Conservation (phyloP, 2,888 invertebrate genomes). For the Himalopsyche tibetana region DNA sequence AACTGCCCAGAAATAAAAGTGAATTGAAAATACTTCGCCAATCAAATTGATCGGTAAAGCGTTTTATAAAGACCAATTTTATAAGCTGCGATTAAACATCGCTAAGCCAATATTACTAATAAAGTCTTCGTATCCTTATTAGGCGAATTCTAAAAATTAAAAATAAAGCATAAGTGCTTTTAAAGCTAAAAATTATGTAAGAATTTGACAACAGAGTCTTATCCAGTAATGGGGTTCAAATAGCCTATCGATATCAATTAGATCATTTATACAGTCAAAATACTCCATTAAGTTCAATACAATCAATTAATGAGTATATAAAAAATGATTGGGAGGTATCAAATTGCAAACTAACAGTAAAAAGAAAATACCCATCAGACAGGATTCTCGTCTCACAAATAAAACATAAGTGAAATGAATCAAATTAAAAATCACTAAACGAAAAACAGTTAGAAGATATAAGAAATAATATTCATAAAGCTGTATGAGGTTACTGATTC, state of each 20-base stretch:
- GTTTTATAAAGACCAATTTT: too few relatives aligned
- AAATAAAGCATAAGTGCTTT: neutral
- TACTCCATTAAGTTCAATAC: neutral
- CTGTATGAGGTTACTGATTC: too few relatives aligned
- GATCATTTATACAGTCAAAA: constrained; percentile 18
- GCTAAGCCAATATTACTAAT: too few relatives aligned
- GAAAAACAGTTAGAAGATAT: too few relatives aligned
- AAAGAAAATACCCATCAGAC: too few relatives aligned
- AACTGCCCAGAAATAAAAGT: neutral
- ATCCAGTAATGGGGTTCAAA: neutral
- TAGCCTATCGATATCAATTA: neutral
- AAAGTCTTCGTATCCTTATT: neutral
- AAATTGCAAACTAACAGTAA: too few relatives aligned
- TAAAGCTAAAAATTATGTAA: neutral
- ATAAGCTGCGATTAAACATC: too few relatives aligned
- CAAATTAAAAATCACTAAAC: too few relatives aligned
- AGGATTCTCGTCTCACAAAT: too few relatives aligned
- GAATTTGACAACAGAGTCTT: neutral
- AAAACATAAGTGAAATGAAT: too few relatives aligned
- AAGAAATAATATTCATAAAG: too few relatives aligned
- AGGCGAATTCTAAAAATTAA: neutral
- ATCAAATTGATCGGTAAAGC: too few relatives aligned
- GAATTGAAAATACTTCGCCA: neutral
- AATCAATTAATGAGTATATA: neutral
- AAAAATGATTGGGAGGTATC: neutral